Evolutionary conservation across 2,888 invertebrate species (phyloP).

Genomic region (Tipula lateralis): DNA sequence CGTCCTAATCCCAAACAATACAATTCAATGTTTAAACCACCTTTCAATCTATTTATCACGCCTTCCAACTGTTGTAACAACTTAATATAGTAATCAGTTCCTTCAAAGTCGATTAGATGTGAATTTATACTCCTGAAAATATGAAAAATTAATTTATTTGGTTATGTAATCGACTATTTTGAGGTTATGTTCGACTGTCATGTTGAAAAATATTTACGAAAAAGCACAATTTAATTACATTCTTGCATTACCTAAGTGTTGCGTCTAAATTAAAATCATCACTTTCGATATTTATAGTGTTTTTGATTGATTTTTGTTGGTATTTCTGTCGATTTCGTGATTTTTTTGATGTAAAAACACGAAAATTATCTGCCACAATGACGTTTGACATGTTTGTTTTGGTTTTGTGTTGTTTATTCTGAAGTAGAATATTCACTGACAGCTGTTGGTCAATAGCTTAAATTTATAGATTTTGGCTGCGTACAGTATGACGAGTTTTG

Average conservation of each 20-base stretch:
- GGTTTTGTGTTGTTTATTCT: neutral
- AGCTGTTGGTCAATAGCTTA: neutral
- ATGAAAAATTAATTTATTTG: neutral
- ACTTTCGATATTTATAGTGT: neutral
- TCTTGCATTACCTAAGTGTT: slow-evolving; percentile 2
- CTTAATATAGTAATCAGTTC: neutral
- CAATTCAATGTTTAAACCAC: neutral
- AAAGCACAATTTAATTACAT: neutral
- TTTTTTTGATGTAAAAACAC: slow-evolving; percentile 12
- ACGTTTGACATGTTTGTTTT: neutral
- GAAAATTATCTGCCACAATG: neutral
- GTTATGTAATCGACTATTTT: neutral
- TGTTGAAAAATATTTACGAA: neutral
- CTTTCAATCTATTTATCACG: neutral
- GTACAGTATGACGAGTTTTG: no score
- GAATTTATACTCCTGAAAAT: neutral
- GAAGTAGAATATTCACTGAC: neutral
- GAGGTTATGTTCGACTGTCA: neutral
- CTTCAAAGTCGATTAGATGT: neutral
- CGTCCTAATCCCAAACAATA: slow-evolving; percentile 77
- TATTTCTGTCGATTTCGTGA: neutral
- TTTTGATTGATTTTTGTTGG: neutral
- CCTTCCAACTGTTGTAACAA: neutral
- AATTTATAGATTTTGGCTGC: neutral
- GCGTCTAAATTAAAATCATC: neutral